Conservation (phyloP, 2,888 invertebrate genomes). For the Hemithea aestivaria region DNA sequence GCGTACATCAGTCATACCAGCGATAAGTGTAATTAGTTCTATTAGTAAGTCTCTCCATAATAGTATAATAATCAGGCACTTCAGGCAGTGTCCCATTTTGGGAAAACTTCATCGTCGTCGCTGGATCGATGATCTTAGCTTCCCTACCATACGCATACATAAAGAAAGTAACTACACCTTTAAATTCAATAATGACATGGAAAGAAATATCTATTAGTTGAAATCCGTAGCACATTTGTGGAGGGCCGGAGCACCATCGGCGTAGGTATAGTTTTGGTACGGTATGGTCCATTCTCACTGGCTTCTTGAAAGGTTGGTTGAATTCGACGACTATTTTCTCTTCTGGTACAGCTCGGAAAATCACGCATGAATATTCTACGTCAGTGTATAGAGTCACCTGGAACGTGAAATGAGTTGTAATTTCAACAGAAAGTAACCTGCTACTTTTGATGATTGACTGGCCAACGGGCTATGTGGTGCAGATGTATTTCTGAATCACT, state of each 20-base stretch:
- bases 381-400: slow-evolving; percentile 39
- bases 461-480: too few species aligned
- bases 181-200: slow-evolving; percentile 34
- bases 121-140: slow-evolving; percentile 24
- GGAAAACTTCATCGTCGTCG: slow-evolving; percentile 16
- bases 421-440: too few species aligned
- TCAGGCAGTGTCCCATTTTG: not conserved
- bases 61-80: not conserved
- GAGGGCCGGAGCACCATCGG: slow-evolving; percentile 36
- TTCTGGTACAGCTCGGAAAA: slow-evolving; percentile 27
- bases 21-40: not conserved
- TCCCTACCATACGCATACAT: slow-evolving; percentile 33
- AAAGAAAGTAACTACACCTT: slow-evolving; percentile 19
- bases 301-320: not conserved
- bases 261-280: slow-evolving; percentile 30
- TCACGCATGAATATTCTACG: slow-evolving; percentile 44
- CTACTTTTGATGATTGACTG: too few species aligned
- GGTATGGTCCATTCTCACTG: not conserved
- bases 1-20: too few species aligned
- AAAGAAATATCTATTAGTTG: slow-evolving; percentile 39
- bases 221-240: slow-evolving; percentile 30
- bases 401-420: slow-evolving; percentile 16
- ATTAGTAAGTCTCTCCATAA: not conserved
- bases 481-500: too few species aligned
- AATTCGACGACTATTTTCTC: not conserved